Evolutionary conservation across 2,888 invertebrate genomes (phyloP).

Genomic region (Neoitamus cyanurus): DNA sequence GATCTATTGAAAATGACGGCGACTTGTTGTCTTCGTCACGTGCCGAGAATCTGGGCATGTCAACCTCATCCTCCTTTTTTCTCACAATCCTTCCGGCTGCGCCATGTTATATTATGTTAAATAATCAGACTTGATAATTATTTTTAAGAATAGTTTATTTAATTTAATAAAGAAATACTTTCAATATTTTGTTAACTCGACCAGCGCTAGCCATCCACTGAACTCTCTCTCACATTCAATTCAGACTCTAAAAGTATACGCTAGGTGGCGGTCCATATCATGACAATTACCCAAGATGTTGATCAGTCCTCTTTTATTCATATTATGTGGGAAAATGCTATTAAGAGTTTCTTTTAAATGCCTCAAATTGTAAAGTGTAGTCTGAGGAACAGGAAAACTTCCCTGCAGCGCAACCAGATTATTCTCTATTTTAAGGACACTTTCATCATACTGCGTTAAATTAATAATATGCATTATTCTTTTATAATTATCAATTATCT

Average conservation of each 20-base stretch:
- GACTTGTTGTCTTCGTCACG: neutral
- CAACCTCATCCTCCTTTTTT: neutral
- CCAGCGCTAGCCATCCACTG: neutral
- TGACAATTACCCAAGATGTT: neutral
- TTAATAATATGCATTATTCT: constrained; percentile 3
- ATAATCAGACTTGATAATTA: neutral
- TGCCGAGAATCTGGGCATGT: neutral
- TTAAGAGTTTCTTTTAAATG: too few species aligned
- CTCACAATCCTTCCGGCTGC: neutral
- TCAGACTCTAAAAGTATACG: neutral
- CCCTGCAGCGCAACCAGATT: neutral
- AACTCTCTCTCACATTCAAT: neutral
- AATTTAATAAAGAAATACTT: neutral
- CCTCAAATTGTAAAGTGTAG: too few species aligned
- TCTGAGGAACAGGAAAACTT: too few species aligned
- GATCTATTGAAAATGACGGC: neutral
- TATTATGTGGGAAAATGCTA: too few species aligned
- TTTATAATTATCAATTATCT: neutral
- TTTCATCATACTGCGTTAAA: neutral
- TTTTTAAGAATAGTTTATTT: neutral
- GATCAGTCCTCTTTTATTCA: too few species aligned
- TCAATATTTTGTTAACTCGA: neutral
- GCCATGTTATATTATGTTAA: neutral
- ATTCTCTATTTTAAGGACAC: neutral
- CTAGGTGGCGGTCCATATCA: neutral